Conservation (phyloP, 1,140 invertebrate genomes). For the Nasonia longicornis region DNA sequence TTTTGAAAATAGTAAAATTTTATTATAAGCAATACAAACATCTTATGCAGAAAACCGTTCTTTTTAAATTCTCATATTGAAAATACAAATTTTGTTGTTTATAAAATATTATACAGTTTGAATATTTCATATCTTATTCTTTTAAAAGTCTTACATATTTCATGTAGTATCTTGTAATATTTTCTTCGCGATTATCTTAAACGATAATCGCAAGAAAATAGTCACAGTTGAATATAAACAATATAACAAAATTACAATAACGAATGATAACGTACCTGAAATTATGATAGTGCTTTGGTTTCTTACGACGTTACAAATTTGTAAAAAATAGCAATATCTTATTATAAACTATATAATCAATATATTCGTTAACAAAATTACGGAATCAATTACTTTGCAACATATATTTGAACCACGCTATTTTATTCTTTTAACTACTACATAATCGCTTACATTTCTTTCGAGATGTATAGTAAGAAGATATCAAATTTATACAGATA, state of each 20-base stretch:
- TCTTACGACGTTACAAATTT: conserved; percentile 22
- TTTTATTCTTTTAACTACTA: conserved; percentile 8
- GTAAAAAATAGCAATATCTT: conserved; percentile 19
- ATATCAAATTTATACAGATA: too few species aligned
- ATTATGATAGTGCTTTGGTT: conserved; percentile 14
- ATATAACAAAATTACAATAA: conserved; percentile 3
- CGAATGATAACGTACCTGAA: conserved; percentile 21
- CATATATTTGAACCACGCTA: conserved; percentile 1
- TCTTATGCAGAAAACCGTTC: not conserved
- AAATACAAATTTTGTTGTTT: conserved; percentile 12
- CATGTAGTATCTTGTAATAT: conserved; percentile 13
- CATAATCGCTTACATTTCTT: conserved; percentile 10
- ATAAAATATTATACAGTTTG: conserved; percentile 14
- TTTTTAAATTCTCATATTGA: conserved; percentile 2
- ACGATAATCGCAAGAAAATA: not conserved
- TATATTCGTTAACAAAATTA: conserved; percentile 29
- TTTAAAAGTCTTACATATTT: conserved; percentile 4
- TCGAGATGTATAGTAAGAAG: too few species aligned
- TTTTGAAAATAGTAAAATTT: conserved; percentile 24
- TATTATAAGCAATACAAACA: conserved; percentile 41
- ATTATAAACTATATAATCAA: conserved; percentile 30
- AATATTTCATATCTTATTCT: not conserved
- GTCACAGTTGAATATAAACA: conserved; percentile 20
- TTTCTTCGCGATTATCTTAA: conserved; percentile 2
- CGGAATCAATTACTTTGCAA: conserved; percentile 5